Conservation (phyloP, 2,797 vertebrate species). For the Paratrypauchen microcephalus region DNA sequence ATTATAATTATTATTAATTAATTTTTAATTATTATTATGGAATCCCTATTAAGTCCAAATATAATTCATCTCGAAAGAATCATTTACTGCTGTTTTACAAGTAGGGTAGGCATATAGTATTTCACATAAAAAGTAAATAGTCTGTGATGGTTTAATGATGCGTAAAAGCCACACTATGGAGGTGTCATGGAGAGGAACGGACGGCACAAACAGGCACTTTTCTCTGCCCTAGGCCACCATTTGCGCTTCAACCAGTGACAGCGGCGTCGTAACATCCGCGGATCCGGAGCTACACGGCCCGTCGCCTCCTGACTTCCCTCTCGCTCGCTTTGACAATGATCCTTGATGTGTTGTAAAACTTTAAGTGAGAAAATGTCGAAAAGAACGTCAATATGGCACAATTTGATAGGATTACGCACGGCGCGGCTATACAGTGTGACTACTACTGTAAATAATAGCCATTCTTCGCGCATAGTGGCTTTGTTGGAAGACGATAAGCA, state of each 20-base stretch:
- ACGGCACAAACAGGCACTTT: slow-evolving; percentile 17
- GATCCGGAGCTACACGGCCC: neutral
- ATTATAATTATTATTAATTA: too few relatives aligned
- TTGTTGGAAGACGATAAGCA: slow-evolving; percentile 18
- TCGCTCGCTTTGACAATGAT: slow-evolving; percentile 16
- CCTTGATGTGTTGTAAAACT: slow-evolving; percentile 4
- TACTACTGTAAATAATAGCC: slow-evolving; percentile 1
- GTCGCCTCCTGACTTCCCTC: slow-evolving; percentile 21
- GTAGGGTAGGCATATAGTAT: neutral
- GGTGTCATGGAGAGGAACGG: slow-evolving; percentile 15
- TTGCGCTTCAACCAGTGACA: slow-evolving; percentile 30
- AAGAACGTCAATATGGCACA: neutral
- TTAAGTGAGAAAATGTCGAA: slow-evolving; percentile 1
- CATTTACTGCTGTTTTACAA: neutral
- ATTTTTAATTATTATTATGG: too few relatives aligned
- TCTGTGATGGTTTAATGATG: neutral
- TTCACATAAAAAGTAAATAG: neutral
- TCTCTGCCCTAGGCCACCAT: slow-evolving; percentile 22
- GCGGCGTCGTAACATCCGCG: slow-evolving; percentile 23
- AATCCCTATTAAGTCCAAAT: too few relatives aligned
- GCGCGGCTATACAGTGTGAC: neutral
- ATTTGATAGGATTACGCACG: neutral
- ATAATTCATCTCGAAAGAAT: neutral
- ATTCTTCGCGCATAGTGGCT: slow-evolving; percentile 16
- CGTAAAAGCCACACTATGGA: slow-evolving; percentile 11